Conservation (phyloP, 2,888 invertebrate species). For the Caenorhabditis sp. region DNA sequence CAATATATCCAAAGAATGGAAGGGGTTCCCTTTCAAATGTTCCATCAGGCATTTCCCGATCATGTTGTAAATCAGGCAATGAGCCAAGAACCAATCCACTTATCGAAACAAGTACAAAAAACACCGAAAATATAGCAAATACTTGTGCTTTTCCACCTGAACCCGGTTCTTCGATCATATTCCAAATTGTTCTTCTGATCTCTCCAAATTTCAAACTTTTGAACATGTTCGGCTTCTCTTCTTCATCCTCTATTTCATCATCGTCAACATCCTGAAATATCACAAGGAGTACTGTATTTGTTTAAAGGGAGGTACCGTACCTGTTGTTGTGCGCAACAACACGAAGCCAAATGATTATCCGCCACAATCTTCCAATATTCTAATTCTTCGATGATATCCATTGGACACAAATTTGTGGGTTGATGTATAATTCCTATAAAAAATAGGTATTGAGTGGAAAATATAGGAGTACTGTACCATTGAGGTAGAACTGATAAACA, state of each 20-base stretch:
- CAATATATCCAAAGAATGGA: slow-evolving; percentile 55
- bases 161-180: slow-evolving; percentile 62
- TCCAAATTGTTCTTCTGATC: slow-evolving; percentile 56
- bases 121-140: slow-evolving; percentile 59
- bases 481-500: slow-evolving; percentile 64
- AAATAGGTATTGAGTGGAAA: too few species aligned
- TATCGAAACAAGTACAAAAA: slow-evolving; percentile 66
- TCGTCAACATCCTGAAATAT: slow-evolving; percentile 38
- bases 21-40: slow-evolving; percentile 59
- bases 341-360: slow-evolving; percentile 50
- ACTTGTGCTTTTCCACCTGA: slow-evolving; percentile 60
- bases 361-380: slow-evolving; percentile 71
- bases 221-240: slow-evolving; percentile 57
- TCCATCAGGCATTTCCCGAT: background rate
- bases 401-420: slow-evolving; percentile 73
- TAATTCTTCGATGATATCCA: slow-evolving; percentile 73
- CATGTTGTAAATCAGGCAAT: slow-evolving; percentile 60
- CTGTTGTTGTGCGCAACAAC: slow-evolving; percentile 53
- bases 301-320: too few species aligned
- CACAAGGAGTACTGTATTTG: too few species aligned
- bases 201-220: slow-evolving; percentile 54
- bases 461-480: slow-evolving; percentile 56
- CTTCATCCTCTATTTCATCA: slow-evolving; percentile 38
- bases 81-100: slow-evolving; percentile 63
- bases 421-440: slow-evolving; percentile 67